Evolutionary conservation across 1,140 invertebrate genomes (phyloP), one percentile per base, ranked within the genome.

Genomic region (Oryctes rhinoceros): DNA sequence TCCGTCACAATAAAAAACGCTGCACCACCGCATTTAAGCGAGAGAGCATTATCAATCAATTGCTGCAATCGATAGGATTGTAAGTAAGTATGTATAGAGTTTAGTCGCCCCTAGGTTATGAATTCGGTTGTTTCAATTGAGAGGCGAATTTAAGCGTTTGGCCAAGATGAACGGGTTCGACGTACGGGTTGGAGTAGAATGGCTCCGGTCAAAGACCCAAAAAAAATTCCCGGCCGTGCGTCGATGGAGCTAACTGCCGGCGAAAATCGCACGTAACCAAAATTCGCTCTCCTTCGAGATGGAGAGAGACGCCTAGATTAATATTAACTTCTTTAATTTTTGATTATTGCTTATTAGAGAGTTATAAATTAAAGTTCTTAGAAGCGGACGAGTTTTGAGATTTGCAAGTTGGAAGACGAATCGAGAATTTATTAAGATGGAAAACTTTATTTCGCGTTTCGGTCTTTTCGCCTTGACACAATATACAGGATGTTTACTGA

Each of bases 81-180:
- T 53, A 15, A 11, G 49, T 53, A 44, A 44, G 39, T 7, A 10
- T 44, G 39, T 44, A 53, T 10, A 13, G n/a, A 53, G 11, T 15
- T 4, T 53, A 53, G 49, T 53, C 49, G 49, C 49, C 49, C 49
- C 49, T 53, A 53, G 49, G 49, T 53, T 53, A 53, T 53, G 49
- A 53, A 53, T 53, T 53, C 49, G 49, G 49, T 53, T 53, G 49
- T 53, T 53, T 53, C 49, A 53, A 53, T 53, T 53, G 49, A 53
- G n/a, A 53, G 49, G 49, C 49, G 49, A 53, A 53, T 53, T 53
- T 53, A 53, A 53, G n/a, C 49, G n/a, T 53, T 53, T 53, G 49
- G 49, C 49, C 49, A 53, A 53, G 49, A 53, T 53, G 49, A 53
- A 53, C 49, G 49, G n/a, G 49, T 53, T 53, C 49, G 49, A 53